Evolutionary conservation across 2,797 vertebrate genomes (phyloP), one percentile per base, ranked within the genome.

Genomic region (Psittacula derbiana): DNA sequence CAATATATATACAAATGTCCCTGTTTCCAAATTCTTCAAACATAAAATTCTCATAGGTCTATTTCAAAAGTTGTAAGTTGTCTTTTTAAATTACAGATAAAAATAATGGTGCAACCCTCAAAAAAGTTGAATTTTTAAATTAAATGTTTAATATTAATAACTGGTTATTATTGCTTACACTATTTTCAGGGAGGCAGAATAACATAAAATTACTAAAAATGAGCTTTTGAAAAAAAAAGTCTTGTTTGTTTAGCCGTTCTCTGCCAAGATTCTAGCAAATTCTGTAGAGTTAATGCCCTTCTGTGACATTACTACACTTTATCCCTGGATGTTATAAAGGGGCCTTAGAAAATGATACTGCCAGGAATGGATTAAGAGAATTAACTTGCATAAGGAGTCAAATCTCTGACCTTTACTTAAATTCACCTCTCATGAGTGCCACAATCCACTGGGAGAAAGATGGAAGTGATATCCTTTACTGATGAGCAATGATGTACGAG

Each of bases 321-420:
- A 79, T 90, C 53, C 50, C 80, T 92, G 46, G 30, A 36, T 95
- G n/a, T 43, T 72, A 79, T 88, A 94, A 95, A 94, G 23, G 17
- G 30, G 53, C 73, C 62, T 90, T 69, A 86, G 58, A 58, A 95
- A 96, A 88, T 55, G 12, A 81, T 69, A 71, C 80, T 88, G 61
- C 61, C 75, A 70, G 55, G 43, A 86, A 81, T 60, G 50, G 92
- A 94, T 95, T 88, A 88, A 71, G 75, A 85, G 53, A 72, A 91
- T 92, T 95, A 94, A 72, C 82, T 95, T 94, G 58, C 80, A 52
- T 73, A 72, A 93, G 46, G 80, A 86, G 73, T 95, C 80, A 93
- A 84, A 95, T 95, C 62, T 72, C 50, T 94, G 91, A 86, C 93
- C 72, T 92, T 69, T 80, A 1, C 79, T 91, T 92, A 61, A 49